Evolutionary conservation across 2,888 invertebrate species (phyloP).

Genomic region (Meandrusa payeni): DNA sequence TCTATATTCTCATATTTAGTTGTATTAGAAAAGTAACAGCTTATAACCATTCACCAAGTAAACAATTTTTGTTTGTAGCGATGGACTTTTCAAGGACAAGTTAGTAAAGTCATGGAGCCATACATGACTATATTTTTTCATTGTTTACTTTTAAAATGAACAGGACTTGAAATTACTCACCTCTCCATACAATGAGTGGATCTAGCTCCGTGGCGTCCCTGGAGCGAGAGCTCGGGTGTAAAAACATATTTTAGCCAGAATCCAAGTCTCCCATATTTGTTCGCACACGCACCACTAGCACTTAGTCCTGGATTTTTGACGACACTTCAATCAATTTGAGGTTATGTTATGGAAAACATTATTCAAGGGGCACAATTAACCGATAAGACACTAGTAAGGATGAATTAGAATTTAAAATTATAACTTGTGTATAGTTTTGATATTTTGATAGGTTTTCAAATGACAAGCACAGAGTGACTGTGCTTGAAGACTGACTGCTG

Average conservation of each 20-base stretch:
- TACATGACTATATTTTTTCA: too few relatives aligned
- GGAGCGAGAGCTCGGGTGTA: slow-evolving; percentile 70
- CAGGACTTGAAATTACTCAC: slow-evolving; percentile 49
- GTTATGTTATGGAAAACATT: background rate
- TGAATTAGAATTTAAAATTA: too few relatives aligned
- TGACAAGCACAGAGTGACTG: slow-evolving; percentile 29
- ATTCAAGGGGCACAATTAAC: too few relatives aligned
- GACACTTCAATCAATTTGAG: background rate
- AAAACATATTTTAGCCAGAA: slow-evolving; percentile 76
- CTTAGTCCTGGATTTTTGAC: slow-evolving; percentile 25
- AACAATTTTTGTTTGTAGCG: too few relatives aligned
- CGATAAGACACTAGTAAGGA: background rate
- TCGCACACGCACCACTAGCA: slow-evolving; percentile 43
- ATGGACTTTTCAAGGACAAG: too few relatives aligned
- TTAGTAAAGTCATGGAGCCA: too few relatives aligned
- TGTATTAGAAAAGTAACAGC: too few relatives aligned
- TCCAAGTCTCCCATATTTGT: slow-evolving; percentile 70
- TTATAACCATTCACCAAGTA: too few relatives aligned
- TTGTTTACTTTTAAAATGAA: too few relatives aligned
- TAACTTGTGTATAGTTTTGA: too few relatives aligned
- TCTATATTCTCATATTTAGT: too few relatives aligned
- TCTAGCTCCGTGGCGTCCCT: slow-evolving; percentile 70
- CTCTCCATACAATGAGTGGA: slow-evolving; percentile 70
- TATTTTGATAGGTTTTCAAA: too few relatives aligned
- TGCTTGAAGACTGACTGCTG: slow-evolving; percentile 35